These are phyloP conservation scores for Iphiclides podalirius DNA, from an alignment of 2,888 invertebrate species.

Conservation along the genomic window DNA sequence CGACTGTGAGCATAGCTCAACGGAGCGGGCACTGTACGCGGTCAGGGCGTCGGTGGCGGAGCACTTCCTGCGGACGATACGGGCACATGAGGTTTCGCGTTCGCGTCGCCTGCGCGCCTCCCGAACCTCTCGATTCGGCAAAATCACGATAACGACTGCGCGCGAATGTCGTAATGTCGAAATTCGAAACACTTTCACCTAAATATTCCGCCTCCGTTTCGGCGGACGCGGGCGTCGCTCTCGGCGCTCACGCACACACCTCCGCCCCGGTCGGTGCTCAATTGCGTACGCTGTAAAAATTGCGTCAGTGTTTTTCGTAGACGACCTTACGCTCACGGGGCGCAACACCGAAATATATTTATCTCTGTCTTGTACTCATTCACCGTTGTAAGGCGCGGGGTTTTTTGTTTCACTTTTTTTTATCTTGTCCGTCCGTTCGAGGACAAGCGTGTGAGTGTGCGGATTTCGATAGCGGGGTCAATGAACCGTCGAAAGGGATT, in stretches of 20 bases:
- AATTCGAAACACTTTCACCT: slow-evolving; percentile 81
- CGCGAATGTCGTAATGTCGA: slow-evolving; percentile 80
- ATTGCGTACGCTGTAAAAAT: slow-evolving; percentile 79
- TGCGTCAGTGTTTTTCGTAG: slow-evolving; percentile 78
- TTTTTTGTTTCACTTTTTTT: slow-evolving; percentile 72
- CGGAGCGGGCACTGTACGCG: slow-evolving; percentile 59
- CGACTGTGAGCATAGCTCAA: slow-evolving; percentile 70
- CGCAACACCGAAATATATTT: slow-evolving; percentile 72
- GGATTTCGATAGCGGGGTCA: slow-evolving; percentile 78
- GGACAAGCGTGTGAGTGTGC: slow-evolving; percentile 73
- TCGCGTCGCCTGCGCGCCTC: slow-evolving; percentile 52
- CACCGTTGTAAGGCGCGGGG: slow-evolving; percentile 56
- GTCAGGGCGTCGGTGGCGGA: slow-evolving; percentile 58
- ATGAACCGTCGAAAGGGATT: slow-evolving; percentile 74
- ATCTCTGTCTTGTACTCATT: slow-evolving; percentile 75
- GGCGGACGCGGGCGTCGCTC: slow-evolving; percentile 79
- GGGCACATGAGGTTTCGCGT: slow-evolving; percentile 47
- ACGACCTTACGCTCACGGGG: slow-evolving; percentile 69
- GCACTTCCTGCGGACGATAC: slow-evolving; percentile 61
- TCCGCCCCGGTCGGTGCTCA: slow-evolving; percentile 62
- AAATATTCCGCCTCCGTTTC: slow-evolving; percentile 80
- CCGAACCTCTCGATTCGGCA: slow-evolving; percentile 78
- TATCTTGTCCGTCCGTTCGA: slow-evolving; percentile 56
- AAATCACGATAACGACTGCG: slow-evolving; percentile 80
- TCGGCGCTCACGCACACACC: slow-evolving; percentile 77